phyloP scores from a whole-genome alignment of 2,888 invertebrate genomes.

The Brachypalpus laphriformis region DNA sequence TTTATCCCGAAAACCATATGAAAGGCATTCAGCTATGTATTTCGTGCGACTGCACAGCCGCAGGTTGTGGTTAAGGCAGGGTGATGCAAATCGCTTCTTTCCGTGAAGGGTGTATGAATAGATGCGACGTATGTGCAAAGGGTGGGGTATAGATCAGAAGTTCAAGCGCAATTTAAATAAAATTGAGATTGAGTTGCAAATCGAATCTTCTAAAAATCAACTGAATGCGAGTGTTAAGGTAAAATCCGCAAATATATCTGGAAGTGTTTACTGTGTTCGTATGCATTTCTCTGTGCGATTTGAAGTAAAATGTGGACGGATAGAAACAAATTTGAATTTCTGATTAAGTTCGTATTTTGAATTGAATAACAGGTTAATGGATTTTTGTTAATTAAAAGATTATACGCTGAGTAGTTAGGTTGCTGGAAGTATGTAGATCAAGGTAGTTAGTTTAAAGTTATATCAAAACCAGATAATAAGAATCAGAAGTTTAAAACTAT shows the following conservation, averaged over 20 bases:
- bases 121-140: background rate
- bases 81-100: background rate
- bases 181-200: background rate
- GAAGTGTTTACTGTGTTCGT: too few relatives aligned
- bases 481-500: too few relatives aligned
- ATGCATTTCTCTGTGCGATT: too few relatives aligned
- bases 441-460: too few relatives aligned
- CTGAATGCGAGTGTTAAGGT: background rate
- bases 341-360: too few relatives aligned
- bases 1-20: conserved; percentile 25
- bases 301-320: too few relatives aligned
- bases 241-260: background rate
- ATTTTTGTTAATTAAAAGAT: too few relatives aligned
- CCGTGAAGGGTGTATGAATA: background rate
- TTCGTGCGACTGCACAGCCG: conserved; percentile 1
- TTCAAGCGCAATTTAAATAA: background rate
- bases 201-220: background rate
- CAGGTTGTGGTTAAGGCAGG: conserved; percentile 3
- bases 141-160: background rate
- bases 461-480: too few relatives aligned
- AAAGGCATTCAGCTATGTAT: background rate
- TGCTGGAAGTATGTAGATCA: too few relatives aligned
- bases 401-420: too few relatives aligned
- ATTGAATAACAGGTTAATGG: too few relatives aligned
- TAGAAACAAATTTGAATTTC: too few relatives aligned